These are phyloP conservation scores for Pachydiplax longipennis DNA, from an alignment of 2,888 invertebrate species.

Conservation along the genomic window DNA sequence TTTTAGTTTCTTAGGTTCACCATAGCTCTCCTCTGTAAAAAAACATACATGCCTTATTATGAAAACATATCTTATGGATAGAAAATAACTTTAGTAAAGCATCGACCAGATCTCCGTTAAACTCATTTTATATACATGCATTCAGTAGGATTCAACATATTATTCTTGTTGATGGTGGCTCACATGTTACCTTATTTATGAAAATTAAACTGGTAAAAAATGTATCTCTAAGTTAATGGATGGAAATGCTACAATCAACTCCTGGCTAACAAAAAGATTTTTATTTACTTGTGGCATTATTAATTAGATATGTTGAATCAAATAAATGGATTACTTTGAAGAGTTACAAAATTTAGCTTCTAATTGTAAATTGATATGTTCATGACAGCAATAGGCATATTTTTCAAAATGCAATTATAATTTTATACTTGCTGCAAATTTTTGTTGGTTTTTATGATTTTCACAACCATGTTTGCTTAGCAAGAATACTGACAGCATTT, in stretches of 20 bases:
- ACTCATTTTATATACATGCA: neutral
- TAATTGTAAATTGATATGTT: neutral
- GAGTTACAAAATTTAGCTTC: neutral
- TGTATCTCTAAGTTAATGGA: neutral
- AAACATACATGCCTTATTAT: neutral
- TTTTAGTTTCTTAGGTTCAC: neutral
- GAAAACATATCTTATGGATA: neutral
- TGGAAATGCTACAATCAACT: neutral
- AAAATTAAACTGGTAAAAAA: neutral
- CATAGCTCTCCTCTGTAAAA: neutral
- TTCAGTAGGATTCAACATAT: neutral
- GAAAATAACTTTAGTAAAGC: neutral
- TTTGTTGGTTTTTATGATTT: neutral
- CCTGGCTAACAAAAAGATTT: neutral
- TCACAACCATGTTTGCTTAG: neutral
- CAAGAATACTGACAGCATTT: neutral
- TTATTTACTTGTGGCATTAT: neutral
- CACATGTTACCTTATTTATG: neutral
- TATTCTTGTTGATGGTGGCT: neutral
- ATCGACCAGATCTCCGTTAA: neutral
- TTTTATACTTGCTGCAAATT: neutral
- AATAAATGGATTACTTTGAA: neutral
- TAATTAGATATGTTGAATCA: neutral
- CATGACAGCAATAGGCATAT: constrained; percentile 18
- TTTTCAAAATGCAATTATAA: neutral